Evolutionary conservation across 2,888 invertebrate genomes (phyloP), one percentile per base, ranked within the genome.

Genomic region (Fabriciana adippe): DNA sequence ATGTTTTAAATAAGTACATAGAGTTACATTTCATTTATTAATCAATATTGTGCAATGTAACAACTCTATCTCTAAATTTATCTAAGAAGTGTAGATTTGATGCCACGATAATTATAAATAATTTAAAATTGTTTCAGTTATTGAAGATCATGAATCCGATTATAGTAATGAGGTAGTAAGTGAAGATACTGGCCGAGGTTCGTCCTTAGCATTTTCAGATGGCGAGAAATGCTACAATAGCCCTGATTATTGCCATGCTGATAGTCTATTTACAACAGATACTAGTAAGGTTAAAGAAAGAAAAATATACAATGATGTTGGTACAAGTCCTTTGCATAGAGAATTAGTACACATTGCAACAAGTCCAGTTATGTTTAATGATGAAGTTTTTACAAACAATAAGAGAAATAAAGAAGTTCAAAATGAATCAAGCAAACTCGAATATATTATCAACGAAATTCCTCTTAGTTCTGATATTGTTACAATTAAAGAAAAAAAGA

Each of bases 161-260:
- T 77, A 69, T 55, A 78, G 77, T 66, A 78, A 80, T 76, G 87
- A 84, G 74, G 71, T 76, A 31, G 77, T 80, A 6, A 90, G 88
- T 74, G 76, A 85, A 63, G 92, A 92, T 72, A 89, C 90, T 2
- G 92, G 92, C 1, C 75, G 87, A 56, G 92, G 90, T 13, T 92
- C 92, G 21, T 93, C 92, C 6, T 77, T 88, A 26, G 85, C 83
- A 47, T 84, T 79, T 73, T 90, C 89, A 14, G 88, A 89, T 73
- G 83, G 76, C 50, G 89, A 89, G 55, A 89, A 87, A 74, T 82
- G 83, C 73, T 78, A 81, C 16, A 78, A 80, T 65, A 90, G 90
- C 71, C 88, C 89, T 56, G 87, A 89, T 67, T 87, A 85, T 71
- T 82, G 74, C 48, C 73, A 74, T 60, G 73, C 74, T 57, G 76